Evolutionary conservation across 2,888 invertebrate species (phyloP), one percentile per base, ranked within the genome.

Genomic region (Drosophila koepferae): DNA sequence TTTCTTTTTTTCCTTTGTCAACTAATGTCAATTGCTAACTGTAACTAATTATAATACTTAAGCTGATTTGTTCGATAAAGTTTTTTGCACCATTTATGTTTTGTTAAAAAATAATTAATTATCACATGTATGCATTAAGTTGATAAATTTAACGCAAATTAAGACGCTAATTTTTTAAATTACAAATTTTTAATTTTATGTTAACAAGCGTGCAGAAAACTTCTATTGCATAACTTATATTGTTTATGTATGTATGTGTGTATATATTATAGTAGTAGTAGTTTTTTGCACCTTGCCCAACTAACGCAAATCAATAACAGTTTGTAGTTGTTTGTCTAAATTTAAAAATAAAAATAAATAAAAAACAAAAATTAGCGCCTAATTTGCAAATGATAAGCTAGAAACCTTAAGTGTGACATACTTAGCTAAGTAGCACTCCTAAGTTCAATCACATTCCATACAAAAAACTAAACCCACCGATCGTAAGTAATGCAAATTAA

Each of bases 41-140:
- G 75, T 86, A 85, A 82, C 84, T 83, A 84, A 84, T 83, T 83
- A 28, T 77, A 70, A 60, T 55, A 65, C 31, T 18, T 74, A 86
- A 80, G 23, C 53, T 49, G 41, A 56, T 61, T 60, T 43, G 44
- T 46, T 70, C 60, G 58, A 49, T 89, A 87, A 90, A 91, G 89
- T 89, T 90, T 91, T 91, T 91, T 92, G 90, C 91, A 91, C 91
- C 72, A 63, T 78, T 82, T 72, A 77, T 82, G 80, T 80, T 78
- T 83, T 70, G 41, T 69, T 63, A 49, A 16, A 34, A 34, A n/a
- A 14, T 2, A 14, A 8, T 41, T 3, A 58, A 63, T 59, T 59
- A 67, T 59, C 65, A 70, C 20, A 53, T 54, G 63, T 82, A 79
- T 65, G 51, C 49, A 66, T 63, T 80, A 63, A 68, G 51, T 70